phyloP scores from a whole-genome alignment of 2,113 vertebrate species.

The Damaliscus lunatus region DNA sequence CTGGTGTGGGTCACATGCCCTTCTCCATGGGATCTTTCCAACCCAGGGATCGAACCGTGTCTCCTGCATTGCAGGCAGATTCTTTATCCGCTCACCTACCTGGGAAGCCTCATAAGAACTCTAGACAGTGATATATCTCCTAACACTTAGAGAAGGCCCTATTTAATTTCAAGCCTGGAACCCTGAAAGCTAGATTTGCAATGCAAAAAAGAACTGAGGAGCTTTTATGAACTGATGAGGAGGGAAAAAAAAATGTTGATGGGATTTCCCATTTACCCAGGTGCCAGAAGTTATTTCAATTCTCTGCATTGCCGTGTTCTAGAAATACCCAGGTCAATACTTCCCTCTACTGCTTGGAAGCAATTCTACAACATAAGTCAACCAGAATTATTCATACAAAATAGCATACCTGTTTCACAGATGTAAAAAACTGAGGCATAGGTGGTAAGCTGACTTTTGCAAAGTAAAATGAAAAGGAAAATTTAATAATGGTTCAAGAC shows the following conservation, averaged over 20 bases:
- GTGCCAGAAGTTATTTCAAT: not conserved
- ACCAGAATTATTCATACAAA: not conserved
- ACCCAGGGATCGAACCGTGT: not conserved
- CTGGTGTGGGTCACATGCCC: not conserved
- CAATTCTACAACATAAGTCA: not conserved
- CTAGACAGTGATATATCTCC: not conserved
- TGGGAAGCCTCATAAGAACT: not conserved
- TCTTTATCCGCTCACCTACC: not conserved
- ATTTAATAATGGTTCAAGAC: not conserved
- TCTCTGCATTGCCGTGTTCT: not conserved
- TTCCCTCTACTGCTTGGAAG: slow-evolving; percentile 4
- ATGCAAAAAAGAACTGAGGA: not conserved
- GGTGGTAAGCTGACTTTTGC: not conserved
- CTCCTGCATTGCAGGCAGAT: not conserved
- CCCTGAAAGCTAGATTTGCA: not conserved
- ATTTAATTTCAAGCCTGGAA: not conserved
- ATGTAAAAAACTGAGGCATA: not conserved
- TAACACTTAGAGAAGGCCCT: not conserved
- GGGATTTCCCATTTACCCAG: not conserved
- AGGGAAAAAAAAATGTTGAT: not conserved
- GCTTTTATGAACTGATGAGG: not conserved
- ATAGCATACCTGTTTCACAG: not conserved
- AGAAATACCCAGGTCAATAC: not conserved
- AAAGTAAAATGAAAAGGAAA: not conserved
- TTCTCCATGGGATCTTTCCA: not conserved